Evolutionary conservation across 2,888 invertebrate genomes (phyloP), one percentile per base, ranked within the genome.

Genomic region (Netelia melanura): DNA sequence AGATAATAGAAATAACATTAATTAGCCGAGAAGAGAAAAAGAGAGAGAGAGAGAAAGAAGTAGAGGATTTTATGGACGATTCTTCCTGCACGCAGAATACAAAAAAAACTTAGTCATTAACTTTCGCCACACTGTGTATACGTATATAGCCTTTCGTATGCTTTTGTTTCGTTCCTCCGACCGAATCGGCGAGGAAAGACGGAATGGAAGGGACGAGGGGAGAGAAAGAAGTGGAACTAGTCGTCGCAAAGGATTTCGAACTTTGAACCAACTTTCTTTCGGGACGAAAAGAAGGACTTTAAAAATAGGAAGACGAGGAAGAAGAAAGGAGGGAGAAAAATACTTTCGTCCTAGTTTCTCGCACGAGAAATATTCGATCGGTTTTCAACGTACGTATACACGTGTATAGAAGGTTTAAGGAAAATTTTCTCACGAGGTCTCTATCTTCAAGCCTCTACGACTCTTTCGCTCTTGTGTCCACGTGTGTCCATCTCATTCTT

Each of bases 271-370:
- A 84, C 80, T 88, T 86, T 79, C 74, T 58, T 48, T 65, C 52
- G 74, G 79, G 62, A 30, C 58, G 25, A 23, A 72, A 78, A 56
- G 77, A 56, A 61, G 14, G 30, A 67, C 38, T 38, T 38, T 38
- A 48, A 67, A 56, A 52, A 10, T n/a, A 43, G 44, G 54, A 71
- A 54, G 71, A 44, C 76, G 52, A 61, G 43, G 38, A 44, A 25
- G 71, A 68, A 8, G 56, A 14, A 68, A 8, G 56, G 9, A 48
- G 14, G 10, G 44, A 58, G 17, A 65, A 74, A 58, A 68, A 74
- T 70, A 81, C 72, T 76, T 76, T 71, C 38, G 83, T 61, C 78
- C 83, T 65, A 85, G 65, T 78, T 83, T 84, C 68, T 52, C 75
- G 30, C 21, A 8, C 38, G 65, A 84, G 54, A 62, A 21, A 70